Conservation (phyloP, 2,113 vertebrate genomes). For the Podocnemis expansa region DNA sequence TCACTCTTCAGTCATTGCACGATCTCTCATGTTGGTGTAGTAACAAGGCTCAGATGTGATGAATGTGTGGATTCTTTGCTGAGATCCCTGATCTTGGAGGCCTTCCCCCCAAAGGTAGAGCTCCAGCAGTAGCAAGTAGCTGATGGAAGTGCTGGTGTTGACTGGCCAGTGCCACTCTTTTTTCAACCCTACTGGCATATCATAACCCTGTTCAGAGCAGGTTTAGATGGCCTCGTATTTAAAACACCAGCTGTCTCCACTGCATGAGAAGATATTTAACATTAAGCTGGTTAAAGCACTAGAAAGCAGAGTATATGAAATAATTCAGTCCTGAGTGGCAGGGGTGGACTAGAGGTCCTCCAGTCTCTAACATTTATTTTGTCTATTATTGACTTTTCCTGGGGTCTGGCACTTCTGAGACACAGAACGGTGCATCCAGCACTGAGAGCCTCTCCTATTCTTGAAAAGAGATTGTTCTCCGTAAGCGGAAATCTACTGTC, state of each 20-base stretch:
- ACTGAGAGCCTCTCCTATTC: neutral
- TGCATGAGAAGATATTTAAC: accelerated
- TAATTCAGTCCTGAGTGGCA: neutral
- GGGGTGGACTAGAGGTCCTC: neutral
- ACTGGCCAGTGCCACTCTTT: neutral
- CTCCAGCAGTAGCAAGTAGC: neutral
- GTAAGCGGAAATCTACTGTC: neutral
- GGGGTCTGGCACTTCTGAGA: too few relatives aligned
- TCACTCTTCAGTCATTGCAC: neutral
- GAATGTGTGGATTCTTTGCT: neutral
- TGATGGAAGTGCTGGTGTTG: neutral
- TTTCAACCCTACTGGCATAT: neutral
- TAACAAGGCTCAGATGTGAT: neutral
- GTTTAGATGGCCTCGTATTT: neutral
- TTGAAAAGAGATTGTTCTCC: neutral
- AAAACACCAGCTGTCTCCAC: neutral
- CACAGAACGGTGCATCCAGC: neutral
- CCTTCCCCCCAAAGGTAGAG: neutral
- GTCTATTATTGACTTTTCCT: neutral
- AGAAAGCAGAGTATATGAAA: neutral
- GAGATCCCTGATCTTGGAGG: neutral
- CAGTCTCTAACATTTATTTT: neutral
- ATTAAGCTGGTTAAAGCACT: neutral
- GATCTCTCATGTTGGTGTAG: neutral
- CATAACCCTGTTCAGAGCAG: neutral